Percentiles rank a stretch among this genome's conserved stretches.
phyloP scores from a whole-genome alignment of 2,113 vertebrate genomes.

The Dissostichus mawsoni region DNA sequence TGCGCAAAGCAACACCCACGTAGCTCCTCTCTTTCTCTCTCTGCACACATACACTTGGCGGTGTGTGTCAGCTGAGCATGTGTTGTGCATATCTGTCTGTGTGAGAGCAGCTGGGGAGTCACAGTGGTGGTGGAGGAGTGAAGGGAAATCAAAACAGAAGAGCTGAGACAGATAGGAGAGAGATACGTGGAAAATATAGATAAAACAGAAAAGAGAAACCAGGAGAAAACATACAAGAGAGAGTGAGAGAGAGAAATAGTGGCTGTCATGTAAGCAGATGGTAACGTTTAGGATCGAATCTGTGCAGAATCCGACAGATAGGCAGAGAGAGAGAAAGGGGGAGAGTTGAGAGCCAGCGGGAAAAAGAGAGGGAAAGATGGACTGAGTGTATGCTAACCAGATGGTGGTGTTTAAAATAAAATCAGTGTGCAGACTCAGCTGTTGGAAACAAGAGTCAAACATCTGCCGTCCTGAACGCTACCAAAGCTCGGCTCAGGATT shows the following conservation, averaged over 20 bases:
- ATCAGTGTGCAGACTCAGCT: slow-evolving; percentile 78
- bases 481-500: slow-evolving; percentile 40
- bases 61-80: slow-evolving; percentile 74
- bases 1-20: slow-evolving; percentile 57
- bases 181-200: background rate
- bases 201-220: background rate
- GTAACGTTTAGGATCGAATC: slow-evolving; percentile 27
- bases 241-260: slow-evolving; percentile 3
- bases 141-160: slow-evolving; percentile 14
- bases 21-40: slow-evolving; percentile 46
- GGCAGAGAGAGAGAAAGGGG: background rate
- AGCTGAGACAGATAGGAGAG: slow-evolving; percentile 29
- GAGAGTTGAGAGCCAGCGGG: slow-evolving; percentile 14
- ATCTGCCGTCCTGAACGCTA: slow-evolving; percentile 68
- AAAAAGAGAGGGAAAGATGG: slow-evolving; percentile 50
- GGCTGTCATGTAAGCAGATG: slow-evolving; percentile 36
- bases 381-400: slow-evolving; percentile 61
- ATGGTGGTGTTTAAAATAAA: slow-evolving; percentile 80
- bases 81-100: slow-evolving; percentile 74
- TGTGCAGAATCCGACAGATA: slow-evolving; percentile 47
- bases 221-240: background rate
- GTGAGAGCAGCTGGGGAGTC: slow-evolving; percentile 72
- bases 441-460: slow-evolving; percentile 76
- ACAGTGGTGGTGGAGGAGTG: slow-evolving; percentile 47
- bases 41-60: slow-evolving; percentile 58